These are phyloP conservation scores for Brachypodius melanocephalos DNA, from an alignment of 2,113 vertebrate species.

Conservation along the genomic window DNA sequence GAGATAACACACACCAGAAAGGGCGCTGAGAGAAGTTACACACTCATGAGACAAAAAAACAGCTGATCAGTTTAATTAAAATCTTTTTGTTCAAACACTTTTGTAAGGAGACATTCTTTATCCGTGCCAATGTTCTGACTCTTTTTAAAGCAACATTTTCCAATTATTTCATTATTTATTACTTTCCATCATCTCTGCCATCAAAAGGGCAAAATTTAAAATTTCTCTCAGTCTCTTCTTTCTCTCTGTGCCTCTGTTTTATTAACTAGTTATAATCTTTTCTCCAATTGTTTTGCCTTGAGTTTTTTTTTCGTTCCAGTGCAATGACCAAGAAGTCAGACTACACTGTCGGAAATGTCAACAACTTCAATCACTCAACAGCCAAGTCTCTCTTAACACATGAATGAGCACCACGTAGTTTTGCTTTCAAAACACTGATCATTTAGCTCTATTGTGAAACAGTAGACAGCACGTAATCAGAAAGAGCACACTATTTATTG, in stretches of 20 bases:
- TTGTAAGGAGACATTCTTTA: neutral
- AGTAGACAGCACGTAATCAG: neutral
- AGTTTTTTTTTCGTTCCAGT: neutral
- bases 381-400: neutral
- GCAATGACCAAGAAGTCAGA: neutral
- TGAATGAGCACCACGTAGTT: neutral
- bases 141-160: neutral
- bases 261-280: neutral
- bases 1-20: neutral
- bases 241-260: neutral
- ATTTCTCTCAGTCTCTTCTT: neutral
- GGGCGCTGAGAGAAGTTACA: neutral
- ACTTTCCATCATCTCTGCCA: neutral
- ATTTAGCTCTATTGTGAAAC: neutral
- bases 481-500: neutral
- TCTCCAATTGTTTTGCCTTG: neutral
- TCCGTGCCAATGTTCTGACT: neutral
- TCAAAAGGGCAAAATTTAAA: neutral
- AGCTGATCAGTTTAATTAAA: neutral
- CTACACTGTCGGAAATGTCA: neutral
- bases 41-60: neutral
- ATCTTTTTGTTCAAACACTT: neutral
- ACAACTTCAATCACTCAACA: neutral
- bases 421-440: slow-evolving; percentile 4
- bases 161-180: neutral